A percentile compares a stretch with the other conserved stretches of the same genome.
phyloP scores from a whole-genome alignment of 2,113 vertebrate species.

The Chloropsis hardwickii region DNA sequence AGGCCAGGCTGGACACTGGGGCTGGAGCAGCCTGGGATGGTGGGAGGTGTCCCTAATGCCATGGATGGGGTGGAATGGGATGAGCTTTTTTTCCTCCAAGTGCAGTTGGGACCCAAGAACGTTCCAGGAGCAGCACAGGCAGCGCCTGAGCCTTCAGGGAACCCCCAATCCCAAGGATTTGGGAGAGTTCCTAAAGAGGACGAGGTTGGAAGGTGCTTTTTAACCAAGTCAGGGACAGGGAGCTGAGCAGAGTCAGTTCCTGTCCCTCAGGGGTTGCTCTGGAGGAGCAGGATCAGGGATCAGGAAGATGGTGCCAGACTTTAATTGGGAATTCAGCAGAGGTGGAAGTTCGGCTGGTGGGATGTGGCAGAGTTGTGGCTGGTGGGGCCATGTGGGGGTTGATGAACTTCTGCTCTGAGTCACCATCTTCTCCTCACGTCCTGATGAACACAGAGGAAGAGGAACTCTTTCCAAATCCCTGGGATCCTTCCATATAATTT shows the following conservation, averaged over 20 bases:
- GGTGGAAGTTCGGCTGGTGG: slow-evolving; percentile 31
- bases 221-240: background rate
- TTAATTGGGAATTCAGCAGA: slow-evolving; percentile 61
- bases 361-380: background rate
- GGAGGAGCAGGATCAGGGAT: slow-evolving; percentile 63
- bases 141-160: background rate
- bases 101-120: background rate
- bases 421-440: background rate
- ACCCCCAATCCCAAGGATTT: background rate
- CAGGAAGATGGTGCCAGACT: background rate
- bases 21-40: background rate
- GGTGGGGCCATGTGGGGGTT: background rate
- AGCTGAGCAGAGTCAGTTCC: slow-evolving; percentile 57
- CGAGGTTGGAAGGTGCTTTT: slow-evolving; percentile 13
- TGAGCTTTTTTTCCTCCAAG: background rate
- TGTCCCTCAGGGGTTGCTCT: slow-evolving; percentile 51
- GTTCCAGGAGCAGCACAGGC: background rate
- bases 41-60: background rate
- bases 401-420: slow-evolving; percentile 20
- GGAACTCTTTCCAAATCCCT: background rate
- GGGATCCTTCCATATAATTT: background rate
- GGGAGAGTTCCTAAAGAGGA: background rate
- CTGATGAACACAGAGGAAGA: background rate
- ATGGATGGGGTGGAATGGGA: background rate
- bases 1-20: background rate